A percentile compares a stretch with the other conserved stretches of the same genome.
Evolutionary conservation across 1,140 invertebrate genomes (phyloP).

Genomic region (Sogatella furcifera): DNA sequence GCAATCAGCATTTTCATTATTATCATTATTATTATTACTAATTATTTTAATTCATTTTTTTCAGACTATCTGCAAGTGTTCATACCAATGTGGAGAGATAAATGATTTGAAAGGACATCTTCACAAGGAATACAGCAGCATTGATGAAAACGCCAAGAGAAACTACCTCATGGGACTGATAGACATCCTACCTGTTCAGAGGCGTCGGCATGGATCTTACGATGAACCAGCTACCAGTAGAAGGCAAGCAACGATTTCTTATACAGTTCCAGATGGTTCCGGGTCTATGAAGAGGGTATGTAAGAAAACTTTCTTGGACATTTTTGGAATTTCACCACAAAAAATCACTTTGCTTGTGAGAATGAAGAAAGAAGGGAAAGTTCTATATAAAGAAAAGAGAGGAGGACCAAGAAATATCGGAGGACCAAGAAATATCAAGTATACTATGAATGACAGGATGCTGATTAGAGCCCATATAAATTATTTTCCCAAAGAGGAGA

Average conservation of each 20-base stretch:
- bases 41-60: background rate
- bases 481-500: background rate
- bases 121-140: background rate
- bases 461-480: constrained; percentile 1
- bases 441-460: background rate
- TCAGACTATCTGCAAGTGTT: constrained; percentile 3
- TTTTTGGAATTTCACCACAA: constrained; percentile 7
- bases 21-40: too few relatives aligned
- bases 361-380: background rate
- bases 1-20: background rate
- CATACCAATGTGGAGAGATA: background rate
- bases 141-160: background rate
- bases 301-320: constrained; percentile 6
- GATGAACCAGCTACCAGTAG: constrained; percentile 6
- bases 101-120: background rate
- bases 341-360: constrained; percentile 5
- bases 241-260: constrained; percentile 5
- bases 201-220: constrained; percentile 7
- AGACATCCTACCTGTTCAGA: constrained; percentile 7
- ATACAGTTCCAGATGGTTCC: constrained; percentile 8
- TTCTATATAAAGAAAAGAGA: constrained; percentile 1
- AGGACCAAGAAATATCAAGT: constrained; percentile 1
- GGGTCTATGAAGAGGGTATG: constrained; percentile 6
- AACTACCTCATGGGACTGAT: constrained; percentile 8
- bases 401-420: too few relatives aligned